A percentile compares a stretch with the other conserved stretches of the same genome.
Conservation (phyloP, 1,140 invertebrate species). For the Aphelenchoides avenae region DNA sequence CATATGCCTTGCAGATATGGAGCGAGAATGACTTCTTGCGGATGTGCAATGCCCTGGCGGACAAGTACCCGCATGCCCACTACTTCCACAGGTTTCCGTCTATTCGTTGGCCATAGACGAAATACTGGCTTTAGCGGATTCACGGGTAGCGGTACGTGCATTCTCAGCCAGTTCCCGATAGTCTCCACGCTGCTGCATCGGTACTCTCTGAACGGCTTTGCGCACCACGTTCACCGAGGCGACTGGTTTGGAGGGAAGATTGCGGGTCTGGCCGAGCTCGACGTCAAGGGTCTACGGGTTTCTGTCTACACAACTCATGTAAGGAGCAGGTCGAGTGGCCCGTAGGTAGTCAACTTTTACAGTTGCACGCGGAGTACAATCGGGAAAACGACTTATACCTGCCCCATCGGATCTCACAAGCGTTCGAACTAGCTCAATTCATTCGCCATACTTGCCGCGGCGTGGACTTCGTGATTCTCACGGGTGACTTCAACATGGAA, state of each 20-base stretch:
- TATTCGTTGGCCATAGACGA: no score
- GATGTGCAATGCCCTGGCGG: constrained; percentile 33
- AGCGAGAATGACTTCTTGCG: constrained; percentile 71
- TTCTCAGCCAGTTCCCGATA: constrained; percentile 82
- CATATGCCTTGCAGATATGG: constrained; percentile 66
- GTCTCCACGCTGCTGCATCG: constrained; percentile 81
- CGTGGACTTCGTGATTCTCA: constrained; percentile 77
- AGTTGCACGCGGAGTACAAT: constrained; percentile 93
- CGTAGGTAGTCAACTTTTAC: constrained; percentile 25
- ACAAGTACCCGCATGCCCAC: constrained; percentile 72
- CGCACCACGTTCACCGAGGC: constrained; percentile 86
- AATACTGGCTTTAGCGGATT: constrained; percentile 82
- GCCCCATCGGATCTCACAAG: constrained; percentile 81
- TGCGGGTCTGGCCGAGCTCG: constrained; percentile 77
- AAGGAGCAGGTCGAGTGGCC: constrained; percentile 59
- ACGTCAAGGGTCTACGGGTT: constrained; percentile 68
- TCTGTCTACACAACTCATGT: constrained; percentile 89
- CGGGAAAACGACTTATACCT: constrained; percentile 75
- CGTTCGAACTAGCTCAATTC: constrained; percentile 88
- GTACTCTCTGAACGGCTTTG: constrained; percentile 91
- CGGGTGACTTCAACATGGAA: constrained; percentile 86
- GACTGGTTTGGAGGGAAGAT: constrained; percentile 98
- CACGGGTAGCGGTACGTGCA: constrained; percentile 81
- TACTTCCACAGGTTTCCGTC: constrained; percentile 80
- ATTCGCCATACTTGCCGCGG: constrained; percentile 67